Base-by-base conservation (phyloP, 1,140 invertebrate species). In the Calosoma granatense region DNA sequence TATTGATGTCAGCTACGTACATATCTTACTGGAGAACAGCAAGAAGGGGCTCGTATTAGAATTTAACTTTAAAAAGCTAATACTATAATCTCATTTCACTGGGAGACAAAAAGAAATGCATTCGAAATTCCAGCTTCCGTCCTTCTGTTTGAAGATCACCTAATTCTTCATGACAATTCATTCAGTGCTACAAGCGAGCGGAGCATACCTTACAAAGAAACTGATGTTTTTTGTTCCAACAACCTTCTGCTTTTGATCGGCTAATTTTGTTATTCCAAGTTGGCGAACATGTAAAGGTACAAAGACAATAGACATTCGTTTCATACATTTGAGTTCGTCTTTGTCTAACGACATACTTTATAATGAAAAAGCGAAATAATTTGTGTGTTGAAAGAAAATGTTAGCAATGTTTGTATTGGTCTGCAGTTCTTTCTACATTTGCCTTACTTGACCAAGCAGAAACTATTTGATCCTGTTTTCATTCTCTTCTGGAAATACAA, bases 201-300 rank as follows among this genome's bases (percentile, higher is more conserved):
- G n/a, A n/a, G n/a, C n/a, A n/a, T n/a, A n/a, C n/a, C n/a, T n/a
- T n/a, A n/a, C n/a, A n/a, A n/a, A n/a, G n/a, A n/a, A n/a, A n/a
- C n/a, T n/a, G n/a, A n/a, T n/a, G n/a, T n/a, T n/a, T n/a, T n/a
- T n/a, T n/a, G n/a, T n/a, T n/a, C n/a, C n/a, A n/a, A n/a, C n/a
- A 12, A 47, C 15, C 56, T 6, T 9, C 15, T 43, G 56, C 51
- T 22, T 56, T 57, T 57, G 56, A 57, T 57, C 56, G 56, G 51
- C 56, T 57, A 57, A 57, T 57, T 51, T 57, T 57, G 47, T 57
- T 57, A 57, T 57, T 57, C 51, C 56, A 57, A 57, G 56, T 57
- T 57, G 43, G 43, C 56, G 56, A 57, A 52, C 56, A 52, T 57
- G 56, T 19, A 47, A 47, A 47, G 41, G 41, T 47, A 47, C 41